Percentiles rank a stretch among this genome's conserved stretches.
Conservation (phyloP, 2,113 vertebrate species). For the Columba janthina region DNA sequence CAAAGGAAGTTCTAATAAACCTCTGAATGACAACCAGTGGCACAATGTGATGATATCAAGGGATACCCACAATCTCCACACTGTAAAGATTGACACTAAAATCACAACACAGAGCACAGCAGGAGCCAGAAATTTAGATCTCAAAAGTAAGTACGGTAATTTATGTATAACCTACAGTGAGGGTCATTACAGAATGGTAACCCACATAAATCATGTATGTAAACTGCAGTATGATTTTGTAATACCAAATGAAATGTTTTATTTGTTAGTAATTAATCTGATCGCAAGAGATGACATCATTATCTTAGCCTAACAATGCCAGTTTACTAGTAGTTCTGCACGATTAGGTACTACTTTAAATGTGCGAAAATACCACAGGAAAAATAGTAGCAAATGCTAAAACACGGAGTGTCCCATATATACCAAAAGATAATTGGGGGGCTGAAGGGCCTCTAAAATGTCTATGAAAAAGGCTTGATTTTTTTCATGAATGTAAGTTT, state of each 20-base stretch:
- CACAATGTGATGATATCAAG: slow-evolving; percentile 97
- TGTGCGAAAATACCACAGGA: not conserved
- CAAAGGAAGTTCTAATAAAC: slow-evolving; percentile 97
- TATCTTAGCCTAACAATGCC: not conserved
- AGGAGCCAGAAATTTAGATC: slow-evolving; percentile 94
- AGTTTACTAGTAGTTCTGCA: not conserved
- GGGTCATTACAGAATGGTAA: not conserved
- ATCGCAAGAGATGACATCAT: not conserved
- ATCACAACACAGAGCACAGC: slow-evolving; percentile 93
- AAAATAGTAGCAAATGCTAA: not conserved
- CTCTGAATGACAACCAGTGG: slow-evolving; percentile 97
- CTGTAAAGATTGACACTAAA: slow-evolving; percentile 96
- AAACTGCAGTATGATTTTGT: not conserved
- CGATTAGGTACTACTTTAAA: not conserved
- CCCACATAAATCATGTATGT: not conserved
- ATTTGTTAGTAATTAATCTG: not conserved
- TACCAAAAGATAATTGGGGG: not conserved
- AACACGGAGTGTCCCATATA: accelerated
- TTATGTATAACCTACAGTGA: not conserved
- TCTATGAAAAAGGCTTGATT: not conserved
- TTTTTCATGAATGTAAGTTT: not conserved
- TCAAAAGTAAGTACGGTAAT: slow-evolving; percentile 87
- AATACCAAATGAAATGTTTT: not conserved
- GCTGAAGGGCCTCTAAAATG: not conserved
- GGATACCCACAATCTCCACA: slow-evolving; percentile 96